Percentiles rank a stretch among this genome's conserved stretches.
These are phyloP conservation scores for Drosophila mimetica DNA, from an alignment of 2,888 invertebrate genomes.

Conservation along the genomic window DNA sequence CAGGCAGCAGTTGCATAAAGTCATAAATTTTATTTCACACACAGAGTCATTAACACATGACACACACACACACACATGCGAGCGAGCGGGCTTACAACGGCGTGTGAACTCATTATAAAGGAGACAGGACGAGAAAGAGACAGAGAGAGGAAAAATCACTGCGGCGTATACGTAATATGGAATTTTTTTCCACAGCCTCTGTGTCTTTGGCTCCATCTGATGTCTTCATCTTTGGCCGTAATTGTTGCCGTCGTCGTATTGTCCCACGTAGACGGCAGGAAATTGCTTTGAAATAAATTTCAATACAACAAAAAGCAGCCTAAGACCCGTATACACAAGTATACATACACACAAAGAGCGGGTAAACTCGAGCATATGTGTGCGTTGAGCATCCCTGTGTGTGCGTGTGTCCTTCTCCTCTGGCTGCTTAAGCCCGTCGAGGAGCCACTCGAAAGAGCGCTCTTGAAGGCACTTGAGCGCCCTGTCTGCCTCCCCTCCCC, in stretches of 20 bases:
- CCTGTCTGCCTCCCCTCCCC: constrained; percentile 47
- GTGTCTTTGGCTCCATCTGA: constrained; percentile 51
- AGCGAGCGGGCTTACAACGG: constrained; percentile 29
- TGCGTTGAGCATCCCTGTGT: background rate
- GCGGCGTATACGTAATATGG: constrained; percentile 73
- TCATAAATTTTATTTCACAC: constrained; percentile 79
- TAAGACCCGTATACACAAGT: constrained; percentile 26
- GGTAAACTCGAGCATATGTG: constrained; percentile 34
- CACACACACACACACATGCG: constrained; percentile 53
- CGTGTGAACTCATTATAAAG: constrained; percentile 76
- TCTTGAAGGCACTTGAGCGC: constrained; percentile 66
- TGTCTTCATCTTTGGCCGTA: constrained; percentile 77
- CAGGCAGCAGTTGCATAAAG: constrained; percentile 77
- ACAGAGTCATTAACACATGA: constrained; percentile 79
- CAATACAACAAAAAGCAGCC: constrained; percentile 72
- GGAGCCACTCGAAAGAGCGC: constrained; percentile 53
- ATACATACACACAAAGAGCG: constrained; percentile 15
- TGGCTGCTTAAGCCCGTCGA: constrained; percentile 60
- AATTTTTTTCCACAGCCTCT: constrained; percentile 56
- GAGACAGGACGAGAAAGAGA: constrained; percentile 39
- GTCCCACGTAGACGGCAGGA: constrained; percentile 75
- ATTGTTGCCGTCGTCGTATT: constrained; percentile 62
- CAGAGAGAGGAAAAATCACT: constrained; percentile 58
- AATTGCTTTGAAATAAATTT: constrained; percentile 79
- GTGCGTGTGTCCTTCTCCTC: constrained; percentile 29